These are phyloP conservation scores for Micropoecilia bifurca DNA, from an alignment of 2,797 vertebrate genomes.

Conservation along the genomic window DNA sequence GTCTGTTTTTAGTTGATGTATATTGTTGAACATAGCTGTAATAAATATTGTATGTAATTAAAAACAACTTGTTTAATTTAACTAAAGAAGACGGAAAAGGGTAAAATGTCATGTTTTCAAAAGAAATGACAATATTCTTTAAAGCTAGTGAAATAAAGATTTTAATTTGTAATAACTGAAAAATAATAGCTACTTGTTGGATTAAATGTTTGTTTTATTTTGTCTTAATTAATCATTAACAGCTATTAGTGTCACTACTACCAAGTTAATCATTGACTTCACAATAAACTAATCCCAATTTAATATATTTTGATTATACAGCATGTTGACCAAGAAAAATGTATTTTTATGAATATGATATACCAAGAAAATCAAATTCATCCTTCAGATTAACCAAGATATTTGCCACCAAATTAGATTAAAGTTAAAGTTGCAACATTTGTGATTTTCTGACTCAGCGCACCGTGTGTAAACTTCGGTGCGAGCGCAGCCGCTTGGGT, in stretches of 20 bases:
- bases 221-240: neutral
- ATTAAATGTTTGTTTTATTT: neutral
- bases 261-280: neutral
- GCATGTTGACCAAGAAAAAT: neutral
- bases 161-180: neutral
- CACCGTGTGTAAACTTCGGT: conserved; percentile 88
- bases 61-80: too few relatives aligned
- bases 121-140: neutral
- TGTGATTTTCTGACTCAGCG: neutral
- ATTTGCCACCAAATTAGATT: neutral
- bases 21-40: neutral
- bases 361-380: neutral
- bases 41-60: too few relatives aligned
- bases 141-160: neutral
- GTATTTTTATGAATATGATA: neutral
- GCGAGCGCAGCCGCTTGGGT: conserved; percentile 89
- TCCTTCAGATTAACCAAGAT: neutral
- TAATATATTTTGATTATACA: neutral
- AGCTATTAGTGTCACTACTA: neutral
- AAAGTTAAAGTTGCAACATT: too few relatives aligned
- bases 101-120: too few relatives aligned
- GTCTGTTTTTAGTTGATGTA: neutral
- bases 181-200: neutral
- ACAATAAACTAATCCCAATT: neutral
- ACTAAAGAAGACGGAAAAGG: too few relatives aligned